Percentiles rank a stretch among this genome's conserved stretches.
These are phyloP conservation scores for Hormiphora californensis DNA, from an alignment of 37 sponge, comb jelly and placozoan species.

Conservation along the genomic window DNA sequence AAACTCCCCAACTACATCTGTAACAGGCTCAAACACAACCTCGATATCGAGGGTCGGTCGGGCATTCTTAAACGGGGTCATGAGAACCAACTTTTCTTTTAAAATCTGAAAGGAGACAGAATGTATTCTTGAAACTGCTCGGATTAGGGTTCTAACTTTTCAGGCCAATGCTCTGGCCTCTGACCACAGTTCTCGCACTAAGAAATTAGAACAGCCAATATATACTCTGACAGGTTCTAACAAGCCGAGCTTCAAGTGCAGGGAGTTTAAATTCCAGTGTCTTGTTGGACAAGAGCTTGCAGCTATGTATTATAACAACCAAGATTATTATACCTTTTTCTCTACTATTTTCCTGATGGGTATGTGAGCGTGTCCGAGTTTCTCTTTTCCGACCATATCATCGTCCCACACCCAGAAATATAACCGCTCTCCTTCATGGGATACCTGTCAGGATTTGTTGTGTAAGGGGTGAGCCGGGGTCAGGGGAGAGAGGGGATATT, in stretches of 20 bases:
- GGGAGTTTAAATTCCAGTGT: too few relatives aligned
- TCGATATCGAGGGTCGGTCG: slow-evolving; percentile 2
- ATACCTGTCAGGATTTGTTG: slow-evolving; percentile 22
- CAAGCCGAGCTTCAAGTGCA: too few relatives aligned
- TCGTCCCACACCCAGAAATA: slow-evolving; percentile 52
- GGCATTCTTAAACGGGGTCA: slow-evolving; percentile 16
- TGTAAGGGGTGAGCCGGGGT: too few relatives aligned
- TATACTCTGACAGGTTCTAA: too few relatives aligned
- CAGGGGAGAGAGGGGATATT: too few relatives aligned
- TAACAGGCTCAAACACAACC: slow-evolving; percentile 7
- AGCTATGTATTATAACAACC: background rate
- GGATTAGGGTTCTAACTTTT: too few relatives aligned
- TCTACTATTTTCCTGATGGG: background rate
- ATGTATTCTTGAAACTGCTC: too few relatives aligned
- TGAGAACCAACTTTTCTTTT: slow-evolving; percentile 22
- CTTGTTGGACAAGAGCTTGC: too few relatives aligned
- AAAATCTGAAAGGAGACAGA: too few relatives aligned
- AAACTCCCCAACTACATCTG: slow-evolving; percentile 28
- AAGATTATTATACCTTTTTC: background rate
- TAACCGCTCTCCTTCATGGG: background rate
- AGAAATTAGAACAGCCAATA: too few relatives aligned
- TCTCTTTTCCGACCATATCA: slow-evolving; percentile 38
- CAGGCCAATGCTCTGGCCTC: too few relatives aligned
- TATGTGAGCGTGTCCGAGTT: slow-evolving; percentile 42
- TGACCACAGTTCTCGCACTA: too few relatives aligned